A percentile compares a stretch with the other conserved stretches of the same genome.
phyloP scores from a whole-genome alignment of 2,113 vertebrate species.

The Cyprinus carpio region DNA sequence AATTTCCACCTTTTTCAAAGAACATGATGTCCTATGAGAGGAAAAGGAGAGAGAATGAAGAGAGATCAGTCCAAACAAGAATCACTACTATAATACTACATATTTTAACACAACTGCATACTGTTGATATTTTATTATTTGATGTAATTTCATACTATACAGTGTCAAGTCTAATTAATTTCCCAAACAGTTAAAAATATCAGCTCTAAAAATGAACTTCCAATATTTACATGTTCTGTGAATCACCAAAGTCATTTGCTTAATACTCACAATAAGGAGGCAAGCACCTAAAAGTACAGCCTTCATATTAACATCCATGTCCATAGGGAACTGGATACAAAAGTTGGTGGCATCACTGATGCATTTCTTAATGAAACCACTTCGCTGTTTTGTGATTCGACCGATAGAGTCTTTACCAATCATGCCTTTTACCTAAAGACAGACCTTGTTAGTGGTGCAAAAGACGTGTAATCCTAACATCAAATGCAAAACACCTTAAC shows the following conservation, averaged over 20 bases:
- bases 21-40: conserved; percentile 83
- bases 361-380: conserved; percentile 79
- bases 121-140: background rate
- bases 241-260: background rate
- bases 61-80: background rate
- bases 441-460: background rate
- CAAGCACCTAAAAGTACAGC: conserved; percentile 86
- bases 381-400: conserved; percentile 87
- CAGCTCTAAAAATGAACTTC: too few species aligned
- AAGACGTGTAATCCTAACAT: background rate
- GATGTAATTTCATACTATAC: background rate
- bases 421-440: conserved; percentile 76
- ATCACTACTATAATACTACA: background rate
- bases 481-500: background rate
- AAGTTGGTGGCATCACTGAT: conserved; percentile 87
- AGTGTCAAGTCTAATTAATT: background rate
- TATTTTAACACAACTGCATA: too few species aligned
- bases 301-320: conserved; percentile 87
- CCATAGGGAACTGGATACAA: conserved; percentile 85
- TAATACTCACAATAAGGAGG: conserved; percentile 86
- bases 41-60: background rate
- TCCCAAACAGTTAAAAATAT: background rate
- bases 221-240: too few species aligned
- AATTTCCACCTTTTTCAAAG: conserved; percentile 80
- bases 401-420: conserved; percentile 73